A percentile compares a stretch with the other conserved stretches of the same genome.
Conservation (phyloP, 2,888 invertebrate genomes). For the Aleiodes testaceus region DNA sequence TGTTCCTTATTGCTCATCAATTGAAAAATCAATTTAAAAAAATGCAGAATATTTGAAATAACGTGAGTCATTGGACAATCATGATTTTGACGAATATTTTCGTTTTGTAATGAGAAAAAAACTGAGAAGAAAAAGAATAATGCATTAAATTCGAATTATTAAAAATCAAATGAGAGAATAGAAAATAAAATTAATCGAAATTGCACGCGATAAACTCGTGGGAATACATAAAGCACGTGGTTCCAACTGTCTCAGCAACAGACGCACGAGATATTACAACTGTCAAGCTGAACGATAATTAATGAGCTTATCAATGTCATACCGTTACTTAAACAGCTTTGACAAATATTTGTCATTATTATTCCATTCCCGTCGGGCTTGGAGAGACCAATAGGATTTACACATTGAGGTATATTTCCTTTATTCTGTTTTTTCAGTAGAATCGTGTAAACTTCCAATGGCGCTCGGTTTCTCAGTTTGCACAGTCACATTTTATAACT, state of each 20-base stretch:
- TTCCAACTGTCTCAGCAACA: constrained; percentile 1
- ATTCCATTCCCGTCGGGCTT: neutral
- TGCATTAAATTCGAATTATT: neutral
- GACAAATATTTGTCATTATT: constrained; percentile 16
- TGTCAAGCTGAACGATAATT: neutral
- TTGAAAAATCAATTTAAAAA: no score
- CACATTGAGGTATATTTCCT: neutral
- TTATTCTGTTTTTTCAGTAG: neutral
- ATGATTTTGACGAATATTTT: no score
- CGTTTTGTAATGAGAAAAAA: no score
- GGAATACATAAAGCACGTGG: neutral
- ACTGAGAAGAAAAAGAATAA: no score
- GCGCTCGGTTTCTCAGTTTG: neutral
- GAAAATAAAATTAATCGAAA: neutral
- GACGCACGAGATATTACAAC: neutral
- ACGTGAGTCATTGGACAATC: no score
- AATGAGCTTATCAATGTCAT: constrained; percentile 20
- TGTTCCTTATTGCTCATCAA: no score
- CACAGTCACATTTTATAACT: neutral
- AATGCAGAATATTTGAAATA: no score
- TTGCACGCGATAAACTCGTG: constrained; percentile 28
- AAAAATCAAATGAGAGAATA: neutral
- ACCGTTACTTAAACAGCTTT: neutral
- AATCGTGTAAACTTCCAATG: neutral
- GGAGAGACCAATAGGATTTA: neutral